Base-by-base conservation (phyloP, 2,797 vertebrate genomes). In the Prionace glauca region DNA sequence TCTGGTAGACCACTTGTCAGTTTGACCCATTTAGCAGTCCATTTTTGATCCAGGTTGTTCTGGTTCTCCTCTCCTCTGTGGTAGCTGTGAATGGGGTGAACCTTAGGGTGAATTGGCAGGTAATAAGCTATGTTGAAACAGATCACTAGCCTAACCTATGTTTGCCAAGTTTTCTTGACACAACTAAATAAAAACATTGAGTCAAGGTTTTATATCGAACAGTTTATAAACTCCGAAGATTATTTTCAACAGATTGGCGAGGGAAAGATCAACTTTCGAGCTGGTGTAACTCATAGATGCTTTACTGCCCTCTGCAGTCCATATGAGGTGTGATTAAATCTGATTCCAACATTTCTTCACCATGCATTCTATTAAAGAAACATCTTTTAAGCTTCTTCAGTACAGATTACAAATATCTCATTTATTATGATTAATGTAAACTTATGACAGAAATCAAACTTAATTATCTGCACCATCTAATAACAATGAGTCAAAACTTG, bases 281-380 rank as follows among this genome's bases (percentile, higher is more conserved):
- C 12, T 95, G 11, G 45, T 14, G 18, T 29, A n/a, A n/a, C 45
- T 50, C 0, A 3, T 20, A 20, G 77, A 74, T 60, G 45, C 71
- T 32, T 74, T 95, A 20, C 93, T 77, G 93, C 93, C 71, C 93
- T 77, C 93, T 95, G 16, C 71, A 74, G 93, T 32, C 71, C 12
- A 95, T 56, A 18, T 95, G 69, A 18, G 36, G n/a, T 1, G 41
- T 11, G 20, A 24, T 26, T 77, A 41, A 20, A 56, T 74, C 26
- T 74, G 32, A 16, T 4, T 1, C 65, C 36, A 50, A 72, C 36
- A 4, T 62, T 20, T 18, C 32, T 65, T 65, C 32, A 16, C 56
- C 87, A 26, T 20, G 26, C 22, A 1, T 26, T 72, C 45, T n/a
- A n/a, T 87, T 90, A 62, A 65, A 41, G 20, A 8, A 41, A 24